These are phyloP conservation scores for Portunus trituberculatus DNA, from an alignment of 1,140 invertebrate genomes.

Conservation along the genomic window DNA sequence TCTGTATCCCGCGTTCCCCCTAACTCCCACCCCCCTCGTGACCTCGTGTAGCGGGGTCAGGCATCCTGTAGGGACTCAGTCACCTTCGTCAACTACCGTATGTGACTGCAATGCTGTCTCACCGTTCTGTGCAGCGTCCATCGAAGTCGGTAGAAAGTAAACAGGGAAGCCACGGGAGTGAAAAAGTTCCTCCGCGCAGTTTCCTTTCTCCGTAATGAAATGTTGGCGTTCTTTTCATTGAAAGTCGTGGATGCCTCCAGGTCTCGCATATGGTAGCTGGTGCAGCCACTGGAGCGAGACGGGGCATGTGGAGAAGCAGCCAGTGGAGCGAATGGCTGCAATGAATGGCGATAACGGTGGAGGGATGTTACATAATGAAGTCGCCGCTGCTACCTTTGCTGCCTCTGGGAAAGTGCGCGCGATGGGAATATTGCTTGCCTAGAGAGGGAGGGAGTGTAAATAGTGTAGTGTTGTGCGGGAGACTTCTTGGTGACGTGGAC, in stretches of 20 bases:
- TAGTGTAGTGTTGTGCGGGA: not conserved
- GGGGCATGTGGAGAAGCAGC: conserved; percentile 16
- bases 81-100: conserved; percentile 9
- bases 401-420: not conserved
- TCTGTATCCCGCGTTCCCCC: not conserved
- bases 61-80: conserved; percentile 25
- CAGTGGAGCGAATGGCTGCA: conserved; percentile 8
- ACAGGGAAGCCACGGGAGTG: not conserved
- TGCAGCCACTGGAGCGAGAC: not conserved
- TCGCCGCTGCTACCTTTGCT: not conserved
- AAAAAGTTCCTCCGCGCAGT: not conserved
- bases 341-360: conserved; percentile 11
- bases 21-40: not conserved
- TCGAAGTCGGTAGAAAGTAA: not conserved
- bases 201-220: not conserved
- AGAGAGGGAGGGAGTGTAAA: not conserved
- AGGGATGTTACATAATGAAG: conserved; percentile 4
- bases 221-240: not conserved
- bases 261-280: not conserved
- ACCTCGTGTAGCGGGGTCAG: conserved; percentile 27
- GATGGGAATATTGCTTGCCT: not conserved
- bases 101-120: not conserved
- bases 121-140: not conserved
- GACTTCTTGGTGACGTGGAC: not conserved
- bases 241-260: not conserved